A percentile compares a stretch with the other conserved stretches of the same genome.
These are phyloP conservation scores for Aricia agestis DNA, from an alignment of 1,140 invertebrate genomes.

Conservation along the genomic window DNA sequence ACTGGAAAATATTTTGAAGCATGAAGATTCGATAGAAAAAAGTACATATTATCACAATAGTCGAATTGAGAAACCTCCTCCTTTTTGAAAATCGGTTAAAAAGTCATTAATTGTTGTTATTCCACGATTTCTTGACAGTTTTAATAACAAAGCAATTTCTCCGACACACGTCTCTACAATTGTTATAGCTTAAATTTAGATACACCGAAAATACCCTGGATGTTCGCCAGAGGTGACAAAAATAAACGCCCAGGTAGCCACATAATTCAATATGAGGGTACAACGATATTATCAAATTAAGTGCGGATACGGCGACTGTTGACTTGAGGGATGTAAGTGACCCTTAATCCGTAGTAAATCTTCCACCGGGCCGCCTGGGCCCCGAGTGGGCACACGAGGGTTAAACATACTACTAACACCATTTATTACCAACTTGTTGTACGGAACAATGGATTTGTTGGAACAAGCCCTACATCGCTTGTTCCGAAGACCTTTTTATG, in stretches of 20 bases:
- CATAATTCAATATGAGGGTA: conserved; percentile 52
- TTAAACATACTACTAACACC: conserved; percentile 64
- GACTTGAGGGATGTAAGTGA: conserved; percentile 70
- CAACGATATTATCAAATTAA: conserved; percentile 63
- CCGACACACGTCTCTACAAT: not conserved
- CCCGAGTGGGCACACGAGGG: conserved; percentile 43
- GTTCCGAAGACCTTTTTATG: conserved; percentile 21
- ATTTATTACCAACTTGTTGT: conserved; percentile 68
- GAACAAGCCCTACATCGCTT: conserved; percentile 34
- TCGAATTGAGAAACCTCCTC: too few relatives aligned
- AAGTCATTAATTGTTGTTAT: too few relatives aligned
- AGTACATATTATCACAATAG: too few relatives aligned
- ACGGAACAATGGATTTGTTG: conserved; percentile 51
- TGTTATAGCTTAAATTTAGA: not conserved
- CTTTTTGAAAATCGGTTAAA: too few relatives aligned
- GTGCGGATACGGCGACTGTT: conserved; percentile 61
- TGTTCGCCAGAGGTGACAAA: not conserved
- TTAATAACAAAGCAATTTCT: too few relatives aligned
- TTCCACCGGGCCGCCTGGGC: conserved; percentile 45
- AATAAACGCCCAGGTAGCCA: conserved; percentile 25
- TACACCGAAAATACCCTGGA: conserved; percentile 1
- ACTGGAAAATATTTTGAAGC: too few relatives aligned
- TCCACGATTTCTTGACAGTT: too few relatives aligned
- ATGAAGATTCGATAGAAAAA: too few relatives aligned
- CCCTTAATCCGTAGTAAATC: conserved; percentile 74